Evolutionary conservation across 2,888 invertebrate genomes (phyloP), one percentile per base, ranked within the genome.

Genomic region (Neuroscelio doddi): DNA sequence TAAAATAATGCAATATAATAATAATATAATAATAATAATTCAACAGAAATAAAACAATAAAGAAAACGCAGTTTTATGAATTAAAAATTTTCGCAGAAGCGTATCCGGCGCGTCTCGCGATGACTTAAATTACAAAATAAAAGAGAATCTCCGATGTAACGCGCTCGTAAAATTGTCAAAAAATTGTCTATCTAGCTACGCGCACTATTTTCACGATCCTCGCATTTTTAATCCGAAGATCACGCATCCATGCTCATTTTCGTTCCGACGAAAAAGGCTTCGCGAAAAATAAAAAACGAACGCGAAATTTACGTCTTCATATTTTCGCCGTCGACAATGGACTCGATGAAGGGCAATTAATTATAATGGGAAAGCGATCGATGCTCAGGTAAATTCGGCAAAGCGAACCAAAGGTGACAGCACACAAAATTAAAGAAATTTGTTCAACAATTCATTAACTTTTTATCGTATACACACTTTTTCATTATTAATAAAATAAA

Each of bases 131-230:
- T 63, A 59, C 24, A 49, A 46, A 50, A 50, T 46, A 65, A 64
- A 52, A 57, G 64, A 55, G 63, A 70, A 61, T 66, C 55, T 55
- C 44, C 53, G 50, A 57, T 26, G 55, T 53, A 67, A 69, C 66
- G 67, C 65, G 64, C 61, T 67, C 67, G 49, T 66, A 70, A 75
- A n/a, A 70, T 73, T 68, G 58, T 73, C 69, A 70, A 75, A 76
- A 78, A 79, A 78, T 80, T 80, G 74, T 68, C 80, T 81, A 80
- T 79, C 81, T 80, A 81, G 68, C 78, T 80, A 80, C 67, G 68
- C 63, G 59, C 51, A 39, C 63, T 56, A 57, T 62, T 57, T 44
- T 64, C 50, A 39, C 64, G 56, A 52, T 41, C 53, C 51, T 51
- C 56, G 50, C 21, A 64, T 46, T 63, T 59, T 59, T 32, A 50